Evolutionary conservation across 2,797 vertebrate species (phyloP).

Genomic region (Bufotes viridis): DNA sequence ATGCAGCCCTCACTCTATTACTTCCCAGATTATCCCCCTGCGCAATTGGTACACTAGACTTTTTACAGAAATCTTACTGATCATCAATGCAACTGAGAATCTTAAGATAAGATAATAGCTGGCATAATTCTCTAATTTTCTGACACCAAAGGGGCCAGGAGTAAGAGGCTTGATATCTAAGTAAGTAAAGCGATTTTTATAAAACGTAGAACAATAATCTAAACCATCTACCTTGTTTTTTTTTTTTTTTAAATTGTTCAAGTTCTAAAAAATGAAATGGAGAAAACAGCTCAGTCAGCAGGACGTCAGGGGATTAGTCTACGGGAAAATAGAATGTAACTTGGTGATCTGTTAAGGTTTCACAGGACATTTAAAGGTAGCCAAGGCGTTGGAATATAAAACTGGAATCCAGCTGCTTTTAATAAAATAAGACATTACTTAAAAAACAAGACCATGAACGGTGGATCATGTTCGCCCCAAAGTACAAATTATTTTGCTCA

Average conservation of each 20-base stretch:
- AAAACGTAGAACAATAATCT: background rate
- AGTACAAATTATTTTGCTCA: background rate
- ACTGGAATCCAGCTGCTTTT: slow-evolving; percentile 23
- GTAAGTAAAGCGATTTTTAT: background rate
- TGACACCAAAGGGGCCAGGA: background rate
- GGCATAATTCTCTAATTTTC: too few species aligned
- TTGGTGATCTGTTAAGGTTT: slow-evolving; percentile 4
- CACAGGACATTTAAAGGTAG: slow-evolving; percentile 25
- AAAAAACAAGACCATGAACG: background rate
- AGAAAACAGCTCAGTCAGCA: slow-evolving; percentile 17
- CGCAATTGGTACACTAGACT: too few species aligned
- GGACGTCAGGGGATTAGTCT: slow-evolving; percentile 20
- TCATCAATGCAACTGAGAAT: too few species aligned
- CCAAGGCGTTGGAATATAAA: background rate
- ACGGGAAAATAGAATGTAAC: background rate
- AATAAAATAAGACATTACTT: slow-evolving; percentile 5
- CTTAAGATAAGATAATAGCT: too few species aligned
- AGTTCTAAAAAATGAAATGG: background rate
- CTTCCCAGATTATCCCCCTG: too few species aligned
- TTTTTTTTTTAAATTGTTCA: background rate
- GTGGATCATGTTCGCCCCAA: background rate
- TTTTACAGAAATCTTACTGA: too few species aligned
- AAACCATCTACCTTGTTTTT: background rate
- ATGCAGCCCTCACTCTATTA: too few species aligned
- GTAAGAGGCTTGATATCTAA: background rate